phyloP scores from a whole-genome alignment of 2,797 vertebrate genomes.

The Pristis pectinata region DNA sequence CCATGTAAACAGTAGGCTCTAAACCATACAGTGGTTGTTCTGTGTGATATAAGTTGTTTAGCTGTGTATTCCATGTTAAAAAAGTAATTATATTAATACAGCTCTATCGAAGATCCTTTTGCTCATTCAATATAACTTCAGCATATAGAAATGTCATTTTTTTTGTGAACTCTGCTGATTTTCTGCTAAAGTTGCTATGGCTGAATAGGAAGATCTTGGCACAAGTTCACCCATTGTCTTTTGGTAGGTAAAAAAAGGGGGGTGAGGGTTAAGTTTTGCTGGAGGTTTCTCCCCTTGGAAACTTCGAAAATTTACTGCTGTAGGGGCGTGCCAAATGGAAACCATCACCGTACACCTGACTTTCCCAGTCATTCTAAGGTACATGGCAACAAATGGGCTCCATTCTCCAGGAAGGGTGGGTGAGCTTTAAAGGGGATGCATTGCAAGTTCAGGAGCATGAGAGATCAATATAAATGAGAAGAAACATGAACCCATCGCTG shows the following conservation, averaged over 20 bases:
- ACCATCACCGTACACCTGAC: neutral
- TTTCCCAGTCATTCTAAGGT: neutral
- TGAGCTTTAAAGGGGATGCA: neutral
- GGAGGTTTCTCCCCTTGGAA: neutral
- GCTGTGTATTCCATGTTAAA: neutral
- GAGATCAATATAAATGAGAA: neutral
- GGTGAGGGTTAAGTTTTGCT: neutral
- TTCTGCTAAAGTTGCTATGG: neutral
- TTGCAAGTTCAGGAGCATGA: neutral
- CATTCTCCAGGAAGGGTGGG: neutral
- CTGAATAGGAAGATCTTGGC: neutral
- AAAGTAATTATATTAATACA: neutral
- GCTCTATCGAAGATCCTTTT: neutral
- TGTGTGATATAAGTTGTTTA: neutral
- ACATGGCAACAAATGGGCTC: neutral
- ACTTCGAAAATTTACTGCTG: neutral
- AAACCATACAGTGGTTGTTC: neutral
- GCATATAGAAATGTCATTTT: neutral
- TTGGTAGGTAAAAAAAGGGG: too few species aligned
- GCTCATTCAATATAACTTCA: neutral
- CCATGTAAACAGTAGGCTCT: neutral
- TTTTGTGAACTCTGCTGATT: neutral
- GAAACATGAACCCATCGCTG: neutral
- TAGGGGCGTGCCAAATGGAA: neutral
- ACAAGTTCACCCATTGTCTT: neutral